Conservation (phyloP, 1,140 invertebrate species). For the Antheraea pernyi region DNA sequence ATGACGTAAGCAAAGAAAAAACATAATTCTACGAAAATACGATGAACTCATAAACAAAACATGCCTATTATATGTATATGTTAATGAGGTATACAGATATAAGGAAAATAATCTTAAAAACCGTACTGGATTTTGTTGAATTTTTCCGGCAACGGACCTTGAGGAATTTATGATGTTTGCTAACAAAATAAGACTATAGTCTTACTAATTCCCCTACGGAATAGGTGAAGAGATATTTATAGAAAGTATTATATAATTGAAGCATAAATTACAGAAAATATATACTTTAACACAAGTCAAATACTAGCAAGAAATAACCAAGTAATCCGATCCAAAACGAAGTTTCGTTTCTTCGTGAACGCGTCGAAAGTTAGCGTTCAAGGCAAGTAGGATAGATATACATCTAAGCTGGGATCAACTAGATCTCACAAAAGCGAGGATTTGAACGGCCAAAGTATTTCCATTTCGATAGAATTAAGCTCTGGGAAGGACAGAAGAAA, state of each 20-base stretch:
- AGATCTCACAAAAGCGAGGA: not conserved
- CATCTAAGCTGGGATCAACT: constrained; percentile 1
- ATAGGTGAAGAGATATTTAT: no score
- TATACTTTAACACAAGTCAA: no score
- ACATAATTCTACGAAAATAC: not conserved
- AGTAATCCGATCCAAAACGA: not conserved
- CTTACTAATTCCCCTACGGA: not conserved
- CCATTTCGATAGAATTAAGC: not conserved
- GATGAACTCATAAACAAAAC: not conserved
- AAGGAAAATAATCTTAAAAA: not conserved
- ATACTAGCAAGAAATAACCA: no score
- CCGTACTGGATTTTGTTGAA: not conserved
- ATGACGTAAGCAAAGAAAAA: not conserved
- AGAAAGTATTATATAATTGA: no score
- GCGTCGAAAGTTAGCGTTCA: constrained; percentile 1
- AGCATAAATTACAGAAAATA: no score
- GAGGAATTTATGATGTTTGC: not conserved
- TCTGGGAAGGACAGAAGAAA: not conserved
- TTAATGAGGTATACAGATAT: not conserved
- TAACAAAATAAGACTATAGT: not conserved
- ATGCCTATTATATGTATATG: not conserved
- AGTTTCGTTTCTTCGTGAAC: not conserved
- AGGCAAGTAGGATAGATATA: not conserved
- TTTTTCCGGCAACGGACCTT: not conserved
- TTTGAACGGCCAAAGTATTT: not conserved